Conservation (phyloP, 2,113 vertebrate genomes). For the Xenus cinereus region DNA sequence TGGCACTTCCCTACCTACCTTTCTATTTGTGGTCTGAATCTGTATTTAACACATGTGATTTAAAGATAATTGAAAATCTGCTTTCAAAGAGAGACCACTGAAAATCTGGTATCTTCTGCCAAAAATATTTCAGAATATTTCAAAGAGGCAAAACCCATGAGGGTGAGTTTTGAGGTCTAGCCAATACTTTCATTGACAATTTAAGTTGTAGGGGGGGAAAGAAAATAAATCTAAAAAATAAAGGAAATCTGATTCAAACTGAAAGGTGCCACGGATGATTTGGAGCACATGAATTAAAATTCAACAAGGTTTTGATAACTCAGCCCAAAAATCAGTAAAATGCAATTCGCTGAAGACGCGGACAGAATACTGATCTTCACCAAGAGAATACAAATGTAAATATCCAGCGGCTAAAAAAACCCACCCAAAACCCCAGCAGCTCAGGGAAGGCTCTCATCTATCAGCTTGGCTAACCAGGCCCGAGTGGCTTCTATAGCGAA, state of each 20-base stretch:
- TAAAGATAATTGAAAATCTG: background rate
- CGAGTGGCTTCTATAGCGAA: background rate
- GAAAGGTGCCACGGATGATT: background rate
- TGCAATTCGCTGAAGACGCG: background rate
- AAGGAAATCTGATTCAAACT: background rate
- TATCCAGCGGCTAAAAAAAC: background rate
- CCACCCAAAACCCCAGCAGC: background rate
- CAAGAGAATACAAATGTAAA: background rate
- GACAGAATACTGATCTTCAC: background rate
- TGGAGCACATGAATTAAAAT: background rate
- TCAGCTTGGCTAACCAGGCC: background rate
- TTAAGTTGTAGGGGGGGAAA: rapidly evolving
- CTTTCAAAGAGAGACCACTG: background rate
- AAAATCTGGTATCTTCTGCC: background rate
- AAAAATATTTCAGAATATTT: background rate
- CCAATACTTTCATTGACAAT: background rate
- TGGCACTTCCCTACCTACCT: background rate
- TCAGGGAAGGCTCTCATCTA: background rate
- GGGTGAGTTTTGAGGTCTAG: background rate
- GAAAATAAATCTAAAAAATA: background rate
- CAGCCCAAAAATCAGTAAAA: background rate
- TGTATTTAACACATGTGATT: background rate
- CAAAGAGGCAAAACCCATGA: background rate
- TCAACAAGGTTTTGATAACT: background rate
- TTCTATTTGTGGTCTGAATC: background rate